phyloP scores from a whole-genome alignment of 2,113 vertebrate species.

The Alaudala cheleensis region DNA sequence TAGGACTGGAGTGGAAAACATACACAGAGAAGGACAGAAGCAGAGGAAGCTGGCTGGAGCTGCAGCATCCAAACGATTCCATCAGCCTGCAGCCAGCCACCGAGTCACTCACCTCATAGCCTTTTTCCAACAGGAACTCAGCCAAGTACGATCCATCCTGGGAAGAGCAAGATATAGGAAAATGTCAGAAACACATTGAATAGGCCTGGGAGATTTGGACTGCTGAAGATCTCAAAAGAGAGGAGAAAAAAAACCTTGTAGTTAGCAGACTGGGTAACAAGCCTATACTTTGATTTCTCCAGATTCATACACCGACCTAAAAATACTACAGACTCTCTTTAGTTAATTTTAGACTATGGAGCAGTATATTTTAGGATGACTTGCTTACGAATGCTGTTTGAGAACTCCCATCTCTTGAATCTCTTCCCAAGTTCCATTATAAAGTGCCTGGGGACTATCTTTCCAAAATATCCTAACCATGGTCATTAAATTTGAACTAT shows the following conservation, averaged over 20 bases:
- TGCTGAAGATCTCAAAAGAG: background rate
- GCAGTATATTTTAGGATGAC: background rate
- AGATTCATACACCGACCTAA: background rate
- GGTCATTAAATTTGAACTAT: background rate
- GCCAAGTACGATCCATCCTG: constrained; percentile 99
- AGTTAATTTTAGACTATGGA: constrained; percentile 4
- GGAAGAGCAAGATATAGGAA: constrained; percentile 68
- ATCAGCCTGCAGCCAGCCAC: constrained; percentile 75
- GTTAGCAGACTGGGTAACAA: background rate
- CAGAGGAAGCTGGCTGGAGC: constrained; percentile 66
- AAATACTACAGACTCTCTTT: background rate
- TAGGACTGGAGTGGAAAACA: constrained; percentile 89
- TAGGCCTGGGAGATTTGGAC: background rate
- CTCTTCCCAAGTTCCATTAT: background rate
- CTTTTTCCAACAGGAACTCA: constrained; percentile 95
- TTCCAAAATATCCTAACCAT: constrained; percentile 12
- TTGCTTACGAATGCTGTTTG: background rate
- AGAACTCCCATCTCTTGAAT: background rate
- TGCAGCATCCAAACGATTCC: constrained; percentile 66
- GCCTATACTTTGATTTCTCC: background rate
- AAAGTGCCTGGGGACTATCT: background rate
- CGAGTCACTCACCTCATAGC: constrained; percentile 91
- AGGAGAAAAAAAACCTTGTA: background rate
- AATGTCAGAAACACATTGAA: constrained; percentile 33
- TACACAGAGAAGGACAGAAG: constrained; percentile 63